A percentile compares a stretch with the other conserved stretches of the same genome.
These are phyloP conservation scores for Halotydeus destructor DNA, from an alignment of 1,140 invertebrate genomes.

Conservation along the genomic window DNA sequence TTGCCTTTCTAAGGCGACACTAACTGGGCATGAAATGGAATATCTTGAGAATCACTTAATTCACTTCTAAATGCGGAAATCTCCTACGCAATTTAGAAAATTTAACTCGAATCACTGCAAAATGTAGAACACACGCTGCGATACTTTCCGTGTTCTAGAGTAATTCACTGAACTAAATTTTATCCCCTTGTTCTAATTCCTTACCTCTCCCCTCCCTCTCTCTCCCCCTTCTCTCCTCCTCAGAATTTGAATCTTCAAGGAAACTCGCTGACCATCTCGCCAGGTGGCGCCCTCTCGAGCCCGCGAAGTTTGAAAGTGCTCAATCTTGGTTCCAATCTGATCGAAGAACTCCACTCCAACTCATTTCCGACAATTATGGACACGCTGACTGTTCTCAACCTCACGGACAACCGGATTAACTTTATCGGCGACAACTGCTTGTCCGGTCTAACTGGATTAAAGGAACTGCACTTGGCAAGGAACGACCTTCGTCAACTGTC, in stretches of 20 bases:
- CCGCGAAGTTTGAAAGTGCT: slow-evolving; percentile 44
- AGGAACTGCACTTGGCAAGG: slow-evolving; percentile 43
- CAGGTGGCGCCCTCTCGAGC: slow-evolving; percentile 50
- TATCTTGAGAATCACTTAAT: too few relatives aligned
- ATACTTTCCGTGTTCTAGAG: too few relatives aligned
- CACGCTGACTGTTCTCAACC: slow-evolving; percentile 42
- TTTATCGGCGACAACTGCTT: slow-evolving; percentile 50
- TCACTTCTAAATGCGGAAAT: too few relatives aligned
- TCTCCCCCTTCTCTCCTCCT: too few relatives aligned
- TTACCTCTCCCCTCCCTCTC: too few relatives aligned
- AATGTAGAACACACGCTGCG: too few relatives aligned
- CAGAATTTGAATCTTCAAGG: slow-evolving; percentile 55
- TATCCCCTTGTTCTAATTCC: too few relatives aligned
- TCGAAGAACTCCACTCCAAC: slow-evolving; percentile 23
- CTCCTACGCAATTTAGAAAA: too few relatives aligned
- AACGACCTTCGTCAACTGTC: slow-evolving; percentile 54
- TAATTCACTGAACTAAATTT: too few relatives aligned
- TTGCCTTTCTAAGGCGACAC: too few relatives aligned
- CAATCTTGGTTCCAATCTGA: slow-evolving; percentile 50
- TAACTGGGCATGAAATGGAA: too few relatives aligned
- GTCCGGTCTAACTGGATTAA: slow-evolving; percentile 37
- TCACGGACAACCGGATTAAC: slow-evolving; percentile 49
- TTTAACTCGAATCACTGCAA: too few relatives aligned
- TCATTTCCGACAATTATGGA: slow-evolving; percentile 16
- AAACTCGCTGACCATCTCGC: slow-evolving; percentile 50